Conservation (phyloP, 1,140 invertebrate genomes). For the Propsilocerus akamusi region DNA sequence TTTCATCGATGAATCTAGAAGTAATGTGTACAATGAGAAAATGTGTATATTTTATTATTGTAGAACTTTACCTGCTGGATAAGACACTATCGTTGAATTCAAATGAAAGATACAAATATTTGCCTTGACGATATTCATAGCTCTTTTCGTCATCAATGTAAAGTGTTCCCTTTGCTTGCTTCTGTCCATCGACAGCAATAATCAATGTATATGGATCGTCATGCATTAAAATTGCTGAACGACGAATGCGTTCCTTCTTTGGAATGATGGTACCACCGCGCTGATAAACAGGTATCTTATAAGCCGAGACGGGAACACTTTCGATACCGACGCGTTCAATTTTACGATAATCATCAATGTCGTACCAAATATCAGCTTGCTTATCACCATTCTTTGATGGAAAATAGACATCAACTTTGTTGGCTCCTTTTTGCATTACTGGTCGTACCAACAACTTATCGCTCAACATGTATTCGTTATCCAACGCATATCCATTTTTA, state of each 20-base stretch:
- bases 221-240: slow-evolving; percentile 67
- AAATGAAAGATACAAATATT: slow-evolving; percentile 56
- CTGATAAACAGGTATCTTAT: slow-evolving; percentile 82
- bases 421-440: slow-evolving; percentile 59
- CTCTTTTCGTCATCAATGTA: slow-evolving; percentile 88
- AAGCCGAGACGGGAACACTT: slow-evolving; percentile 43
- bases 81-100: slow-evolving; percentile 44
- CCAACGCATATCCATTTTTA: slow-evolving; percentile 54
- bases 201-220: slow-evolving; percentile 87
- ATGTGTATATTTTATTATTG: slow-evolving; percentile 6
- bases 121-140: slow-evolving; percentile 65
- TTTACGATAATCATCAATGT: slow-evolving; percentile 58
- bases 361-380: slow-evolving; percentile 65
- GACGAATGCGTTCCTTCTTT: slow-evolving; percentile 73
- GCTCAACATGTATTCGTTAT: slow-evolving; percentile 68
- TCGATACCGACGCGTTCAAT: slow-evolving; percentile 35
- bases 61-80: slow-evolving; percentile 36
- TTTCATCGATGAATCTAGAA: slow-evolving; percentile 39
- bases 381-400: slow-evolving; percentile 44
- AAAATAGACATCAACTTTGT: slow-evolving; percentile 72
- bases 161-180: slow-evolving; percentile 57
- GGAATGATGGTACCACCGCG: slow-evolving; percentile 85
- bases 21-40: slow-evolving; percentile 12
- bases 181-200: slow-evolving; percentile 52
- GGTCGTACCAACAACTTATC: slow-evolving; percentile 70